Evolutionary conservation across 2,113 vertebrate species (phyloP).

Genomic region (Apeltes quadracus): DNA sequence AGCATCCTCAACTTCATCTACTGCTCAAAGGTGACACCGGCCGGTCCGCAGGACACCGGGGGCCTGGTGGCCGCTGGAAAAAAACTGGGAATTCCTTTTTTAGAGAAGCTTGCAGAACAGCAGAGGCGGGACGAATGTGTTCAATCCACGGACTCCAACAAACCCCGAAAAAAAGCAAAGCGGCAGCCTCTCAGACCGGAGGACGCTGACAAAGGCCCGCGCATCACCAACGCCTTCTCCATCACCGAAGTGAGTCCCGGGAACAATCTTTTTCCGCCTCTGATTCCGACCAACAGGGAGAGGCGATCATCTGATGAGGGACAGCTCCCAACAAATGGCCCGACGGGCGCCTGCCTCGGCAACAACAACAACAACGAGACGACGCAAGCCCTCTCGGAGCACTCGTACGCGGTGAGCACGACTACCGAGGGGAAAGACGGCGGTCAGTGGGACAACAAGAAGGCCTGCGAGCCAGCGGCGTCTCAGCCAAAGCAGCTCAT

Average conservation of each 20-base stretch:
- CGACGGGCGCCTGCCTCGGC: constrained; percentile 68
- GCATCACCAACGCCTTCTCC: constrained; percentile 98
- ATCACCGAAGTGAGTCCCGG: constrained; percentile 90
- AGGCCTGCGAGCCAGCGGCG: constrained; percentile 53
- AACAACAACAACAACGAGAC: constrained; percentile 83
- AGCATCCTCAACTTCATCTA: constrained; percentile 98
- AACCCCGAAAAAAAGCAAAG: constrained; percentile 66
- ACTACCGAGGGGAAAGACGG: constrained; percentile 64
- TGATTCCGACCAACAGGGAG: constrained; percentile 84
- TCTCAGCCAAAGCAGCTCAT: constrained; percentile 64
- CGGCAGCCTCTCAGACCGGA: constrained; percentile 81
- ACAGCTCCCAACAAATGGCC: constrained; percentile 69
- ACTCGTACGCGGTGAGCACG: constrained; percentile 91
- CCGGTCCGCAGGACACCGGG: constrained; percentile 83
- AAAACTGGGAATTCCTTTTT: constrained; percentile 94
- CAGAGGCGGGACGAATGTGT: constrained; percentile 61
- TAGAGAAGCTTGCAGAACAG: constrained; percentile 85
- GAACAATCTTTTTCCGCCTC: constrained; percentile 87
- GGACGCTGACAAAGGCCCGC: constrained; percentile 89
- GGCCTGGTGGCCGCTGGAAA: constrained; percentile 92
- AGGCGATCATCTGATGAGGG: constrained; percentile 83
- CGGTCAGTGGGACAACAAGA: constrained; percentile 60
- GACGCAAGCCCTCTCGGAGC: constrained; percentile 88
- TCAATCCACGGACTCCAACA: constrained; percentile 47
- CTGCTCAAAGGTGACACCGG: constrained; percentile 89